Evolutionary conservation across 2,797 vertebrate genomes (phyloP).

Genomic region (Allenopithecus nigroviridis): DNA sequence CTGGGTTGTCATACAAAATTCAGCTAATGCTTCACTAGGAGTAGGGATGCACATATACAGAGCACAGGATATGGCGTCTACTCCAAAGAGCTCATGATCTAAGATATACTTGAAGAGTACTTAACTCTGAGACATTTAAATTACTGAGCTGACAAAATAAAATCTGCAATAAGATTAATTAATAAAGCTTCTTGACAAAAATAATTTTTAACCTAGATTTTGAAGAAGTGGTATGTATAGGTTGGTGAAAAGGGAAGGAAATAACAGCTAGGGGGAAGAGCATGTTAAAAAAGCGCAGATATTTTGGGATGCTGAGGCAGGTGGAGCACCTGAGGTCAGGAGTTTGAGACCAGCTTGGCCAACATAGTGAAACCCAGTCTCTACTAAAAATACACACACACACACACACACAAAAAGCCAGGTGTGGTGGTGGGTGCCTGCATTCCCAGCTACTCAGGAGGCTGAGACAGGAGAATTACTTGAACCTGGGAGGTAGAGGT

Average conservation of each 20-base stretch:
- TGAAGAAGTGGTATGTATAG: background rate
- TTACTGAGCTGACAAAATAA: background rate
- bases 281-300: background rate
- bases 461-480: background rate
- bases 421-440: background rate
- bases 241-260: background rate
- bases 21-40: background rate
- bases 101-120: background rate
- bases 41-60: background rate
- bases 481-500: background rate
- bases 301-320: background rate
- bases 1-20: background rate
- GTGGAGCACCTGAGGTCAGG: background rate
- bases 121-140: background rate
- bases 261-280: background rate
- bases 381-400: background rate
- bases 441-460: background rate
- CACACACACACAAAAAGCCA: too few species aligned
- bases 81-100: background rate
- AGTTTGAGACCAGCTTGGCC: background rate
- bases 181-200: conserved; percentile 26
- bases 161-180: background rate
- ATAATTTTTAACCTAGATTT: background rate
- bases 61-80: background rate
- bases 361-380: background rate